Conservation (phyloP, 2,797 vertebrate genomes). For the Oreochromis mossambicus region DNA sequence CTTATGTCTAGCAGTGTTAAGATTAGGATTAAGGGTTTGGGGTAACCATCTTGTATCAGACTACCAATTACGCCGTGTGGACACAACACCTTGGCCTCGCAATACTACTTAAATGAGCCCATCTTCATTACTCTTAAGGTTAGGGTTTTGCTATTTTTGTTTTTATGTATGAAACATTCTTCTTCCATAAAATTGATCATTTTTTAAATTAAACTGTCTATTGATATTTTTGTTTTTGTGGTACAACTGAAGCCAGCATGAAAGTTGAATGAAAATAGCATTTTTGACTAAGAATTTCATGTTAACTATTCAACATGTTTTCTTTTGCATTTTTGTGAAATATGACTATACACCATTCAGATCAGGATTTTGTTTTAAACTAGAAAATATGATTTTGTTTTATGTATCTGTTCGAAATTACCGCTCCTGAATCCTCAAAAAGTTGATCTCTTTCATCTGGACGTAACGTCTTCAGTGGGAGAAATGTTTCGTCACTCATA, state of each 20-base stretch:
- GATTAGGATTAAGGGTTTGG: neutral
- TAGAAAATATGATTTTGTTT: neutral
- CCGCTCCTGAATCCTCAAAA: neutral
- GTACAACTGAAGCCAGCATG: neutral
- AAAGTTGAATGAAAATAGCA: neutral
- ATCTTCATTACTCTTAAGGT: neutral
- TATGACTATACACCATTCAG: too few relatives aligned
- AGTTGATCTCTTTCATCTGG: neutral
- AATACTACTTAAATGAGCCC: neutral
- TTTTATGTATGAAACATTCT: neutral
- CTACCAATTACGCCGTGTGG: neutral
- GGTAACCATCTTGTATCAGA: neutral
- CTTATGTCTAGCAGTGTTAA: neutral
- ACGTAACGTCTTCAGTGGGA: accelerated
- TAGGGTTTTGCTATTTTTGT: neutral
- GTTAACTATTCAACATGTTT: neutral
- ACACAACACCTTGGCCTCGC: neutral
- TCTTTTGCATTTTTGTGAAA: too few relatives aligned
- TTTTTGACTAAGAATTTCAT: neutral
- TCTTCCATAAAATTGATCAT: neutral
- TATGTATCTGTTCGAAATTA: neutral
- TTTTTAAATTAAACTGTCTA: neutral
- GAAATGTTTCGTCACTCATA: neutral
- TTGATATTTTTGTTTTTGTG: neutral
- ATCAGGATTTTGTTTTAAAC: neutral